Conservation (phyloP, 2,113 vertebrate genomes). For the Oophaga pumilio region DNA sequence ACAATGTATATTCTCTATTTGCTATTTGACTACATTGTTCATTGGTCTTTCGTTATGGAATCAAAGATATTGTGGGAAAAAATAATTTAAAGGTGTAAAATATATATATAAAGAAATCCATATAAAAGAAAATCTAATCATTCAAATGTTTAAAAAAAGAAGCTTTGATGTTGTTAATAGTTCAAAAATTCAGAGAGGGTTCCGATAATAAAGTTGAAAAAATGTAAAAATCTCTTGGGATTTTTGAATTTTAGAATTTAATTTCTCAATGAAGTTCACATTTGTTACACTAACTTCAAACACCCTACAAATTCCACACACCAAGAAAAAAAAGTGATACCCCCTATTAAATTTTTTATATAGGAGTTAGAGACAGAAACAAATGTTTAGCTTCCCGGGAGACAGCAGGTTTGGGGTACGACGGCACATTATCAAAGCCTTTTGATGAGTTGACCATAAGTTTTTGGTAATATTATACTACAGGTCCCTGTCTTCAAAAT, state of each 20-base stretch:
- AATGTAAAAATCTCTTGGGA: background rate
- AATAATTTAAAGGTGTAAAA: background rate
- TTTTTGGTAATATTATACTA: constrained; percentile 16
- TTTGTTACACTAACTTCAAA: constrained; percentile 1
- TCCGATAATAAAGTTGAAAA: background rate
- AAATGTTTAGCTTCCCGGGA: background rate
- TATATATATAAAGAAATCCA: background rate
- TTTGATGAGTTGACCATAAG: constrained; percentile 28
- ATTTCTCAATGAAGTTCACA: background rate
- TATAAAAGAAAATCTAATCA: background rate
- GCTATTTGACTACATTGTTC: background rate
- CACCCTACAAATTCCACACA: background rate
- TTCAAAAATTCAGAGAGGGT: background rate
- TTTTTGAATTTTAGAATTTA: background rate
- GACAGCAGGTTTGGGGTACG: constrained; percentile 4
- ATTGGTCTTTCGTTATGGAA: background rate
- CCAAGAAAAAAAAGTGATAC: background rate
- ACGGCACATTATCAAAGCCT: background rate
- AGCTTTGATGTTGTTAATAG: background rate
- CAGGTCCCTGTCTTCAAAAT: constrained; percentile 31
- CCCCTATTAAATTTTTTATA: background rate
- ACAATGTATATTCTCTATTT: background rate
- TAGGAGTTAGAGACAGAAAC: constrained; percentile 8
- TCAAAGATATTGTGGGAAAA: background rate
- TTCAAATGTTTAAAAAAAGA: background rate